Evolutionary conservation across 2,797 vertebrate species (phyloP).

Genomic region (Rhinogobio ventralis): DNA sequence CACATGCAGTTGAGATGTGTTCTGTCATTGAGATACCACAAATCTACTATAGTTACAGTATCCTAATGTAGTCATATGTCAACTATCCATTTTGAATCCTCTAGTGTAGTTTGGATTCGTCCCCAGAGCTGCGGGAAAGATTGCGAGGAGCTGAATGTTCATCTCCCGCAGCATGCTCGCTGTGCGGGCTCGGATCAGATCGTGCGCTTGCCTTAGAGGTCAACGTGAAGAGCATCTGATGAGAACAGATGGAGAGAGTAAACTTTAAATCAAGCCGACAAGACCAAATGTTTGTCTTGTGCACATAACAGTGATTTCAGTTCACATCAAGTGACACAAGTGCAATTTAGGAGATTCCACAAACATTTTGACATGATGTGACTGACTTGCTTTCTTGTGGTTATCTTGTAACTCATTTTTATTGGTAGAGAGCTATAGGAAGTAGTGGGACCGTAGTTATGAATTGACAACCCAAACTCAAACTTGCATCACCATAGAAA

Average conservation of each 20-base stretch:
- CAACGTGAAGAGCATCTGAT: slow-evolving; percentile 77
- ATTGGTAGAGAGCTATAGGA: not conserved
- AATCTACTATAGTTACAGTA: not conserved
- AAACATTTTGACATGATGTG: not conserved
- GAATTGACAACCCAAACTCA: not conserved
- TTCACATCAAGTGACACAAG: slow-evolving; percentile 71
- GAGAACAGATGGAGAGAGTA: slow-evolving; percentile 78
- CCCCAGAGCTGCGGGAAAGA: not conserved
- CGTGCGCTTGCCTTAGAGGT: slow-evolving; percentile 64
- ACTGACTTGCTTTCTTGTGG: not conserved
- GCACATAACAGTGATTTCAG: slow-evolving; percentile 71
- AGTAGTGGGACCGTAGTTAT: not conserved
- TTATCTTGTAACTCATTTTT: not conserved
- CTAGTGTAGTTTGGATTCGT: not conserved
- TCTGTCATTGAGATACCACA: too few species aligned
- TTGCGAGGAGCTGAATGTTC: slow-evolving; percentile 1
- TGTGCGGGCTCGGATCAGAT: slow-evolving; percentile 28
- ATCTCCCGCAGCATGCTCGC: slow-evolving; percentile 25
- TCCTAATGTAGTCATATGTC: not conserved
- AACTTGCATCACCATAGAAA: not conserved
- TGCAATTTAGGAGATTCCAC: slow-evolving; percentile 12
- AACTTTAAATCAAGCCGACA: slow-evolving; percentile 71
- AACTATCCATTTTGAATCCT: not conserved
- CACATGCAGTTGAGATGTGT: not conserved
- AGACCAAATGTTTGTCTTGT: slow-evolving; percentile 74